Base-by-base conservation (phyloP, 2,888 invertebrate genomes). In the Cantharis lateralis region DNA sequence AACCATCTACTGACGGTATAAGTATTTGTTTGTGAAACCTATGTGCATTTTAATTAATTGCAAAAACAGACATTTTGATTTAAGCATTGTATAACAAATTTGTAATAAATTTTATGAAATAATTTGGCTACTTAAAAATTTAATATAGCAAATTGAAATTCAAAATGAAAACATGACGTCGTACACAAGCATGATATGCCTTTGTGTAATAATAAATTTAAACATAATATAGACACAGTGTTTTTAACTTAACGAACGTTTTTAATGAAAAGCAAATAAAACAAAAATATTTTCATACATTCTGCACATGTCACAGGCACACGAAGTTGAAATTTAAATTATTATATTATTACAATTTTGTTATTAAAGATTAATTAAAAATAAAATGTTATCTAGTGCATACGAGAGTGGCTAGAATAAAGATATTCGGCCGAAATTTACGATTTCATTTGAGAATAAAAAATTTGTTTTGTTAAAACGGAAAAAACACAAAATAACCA, bases 181-280 rank as follows among this genome's bases (percentile, higher is more conserved):
- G 62, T 32, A 66, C 15, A 63, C 70, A 70, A 70, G 64, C 48
- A 64, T 66, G 75, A 71, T 61, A 20, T 20, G 64, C 66, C 62
- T 75, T 75, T 75, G 70, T 68, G 15, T 20, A 18, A 20, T 20
- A 66, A 66, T 48, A 48, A 66, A 66, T 66, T 66, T 24, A n/a
- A 16, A 15, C 18, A 16, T 66, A 66, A 20, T 66, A 66, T 66
- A 66, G 64, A 66, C 64, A 66, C 64, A 66, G 20, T n/a, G 18
- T 66, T 66, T 66, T 24, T 24, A 20, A 66, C 64, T 66, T 75
- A 75, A 74, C 63, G 74, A 70, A 64, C 16, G 70, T 48, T 18
- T 74, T 70, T 70, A 74, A 75, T 75, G 70, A 75, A 75, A 75
- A 75, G 62, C 75, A 75, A 75, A 75, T 75, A 75, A 71, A 75